Evolutionary conservation across 2,113 vertebrate genomes (phyloP).

Genomic region (Atrichornis clamosus): DNA sequence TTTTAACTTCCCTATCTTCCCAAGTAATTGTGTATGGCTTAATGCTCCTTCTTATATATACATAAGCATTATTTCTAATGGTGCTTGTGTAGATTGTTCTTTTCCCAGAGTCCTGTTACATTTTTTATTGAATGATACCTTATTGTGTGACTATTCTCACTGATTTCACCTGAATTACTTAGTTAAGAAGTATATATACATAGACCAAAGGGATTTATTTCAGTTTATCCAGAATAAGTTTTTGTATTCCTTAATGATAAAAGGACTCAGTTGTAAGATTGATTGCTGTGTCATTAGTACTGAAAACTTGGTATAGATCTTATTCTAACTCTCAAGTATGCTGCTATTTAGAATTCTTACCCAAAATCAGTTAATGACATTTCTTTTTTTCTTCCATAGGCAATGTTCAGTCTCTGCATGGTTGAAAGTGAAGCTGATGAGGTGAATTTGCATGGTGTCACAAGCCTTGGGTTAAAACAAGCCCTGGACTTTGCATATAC

Average conservation of each 20-base stretch:
- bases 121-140: neutral
- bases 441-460: constrained; percentile 92
- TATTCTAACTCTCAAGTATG: neutral
- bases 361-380: neutral
- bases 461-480: constrained; percentile 91
- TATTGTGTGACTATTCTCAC: neutral
- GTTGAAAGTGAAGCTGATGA: constrained; percentile 97
- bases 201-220: neutral
- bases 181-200: neutral
- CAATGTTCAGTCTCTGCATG: constrained; percentile 99
- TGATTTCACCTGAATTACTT: neutral
- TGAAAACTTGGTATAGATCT: neutral
- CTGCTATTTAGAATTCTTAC: neutral
- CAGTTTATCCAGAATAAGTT: neutral
- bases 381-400: constrained; percentile 71
- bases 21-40: neutral
- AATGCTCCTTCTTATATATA: neutral
- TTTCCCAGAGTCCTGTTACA: neutral
- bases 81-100: neutral
- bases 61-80: neutral
- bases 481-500: constrained; percentile 97
- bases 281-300: neutral
- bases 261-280: neutral
- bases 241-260: neutral
- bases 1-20: neutral